Base-by-base conservation (phyloP, 2,113 vertebrate species). In the Entomyzon cyanotis region DNA sequence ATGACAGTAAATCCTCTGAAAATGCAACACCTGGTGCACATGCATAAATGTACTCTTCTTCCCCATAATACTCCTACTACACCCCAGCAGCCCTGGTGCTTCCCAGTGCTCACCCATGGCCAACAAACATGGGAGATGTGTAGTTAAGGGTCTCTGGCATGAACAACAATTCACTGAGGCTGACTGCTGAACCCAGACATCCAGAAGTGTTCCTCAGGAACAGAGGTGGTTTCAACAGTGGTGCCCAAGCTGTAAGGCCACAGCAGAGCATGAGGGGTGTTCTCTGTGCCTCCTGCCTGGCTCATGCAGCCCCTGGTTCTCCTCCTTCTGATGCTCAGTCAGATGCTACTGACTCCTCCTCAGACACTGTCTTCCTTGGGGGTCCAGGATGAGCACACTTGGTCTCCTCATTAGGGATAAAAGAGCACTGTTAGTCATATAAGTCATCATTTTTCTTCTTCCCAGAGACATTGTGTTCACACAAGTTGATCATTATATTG, bases 401-500 rank as follows among this genome's bases (percentile, higher is more conserved):
- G 55, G n/a, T 87, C 46, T 85, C 53, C 53, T 93, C 47, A 27
- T 84, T 27, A 82, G 27, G 41, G 25, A 60, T 90, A 80, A 76
- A 67, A 60, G 50, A 65, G 20, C 35, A 90, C n/a, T 2, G 0
- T 37, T 88, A 83, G 63, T 77, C 47, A 30, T 55, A 11, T 37
- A 84, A 84, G 30, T 41, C 10, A 42, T 62, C 15, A 67, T 87
- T 49, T 59, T 87, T 16, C 70, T 78, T 90, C 85, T 71, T 71
- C 60, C 21, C 7, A 19, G 64, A 86, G 73, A 68, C 68, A 15
- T 6, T 81, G 20, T 68, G 53, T 82, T 96, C 24, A 1, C 86
- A 81, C 80, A 87, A 90, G 64, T 14, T 87, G 76, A 65, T 92
- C 76, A 75, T 94, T 95, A 58, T 76, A 81, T 53, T 68, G 49